These are phyloP conservation scores for Plemyria rubiginata DNA, from an alignment of 2,888 invertebrate species.

Conservation along the genomic window DNA sequence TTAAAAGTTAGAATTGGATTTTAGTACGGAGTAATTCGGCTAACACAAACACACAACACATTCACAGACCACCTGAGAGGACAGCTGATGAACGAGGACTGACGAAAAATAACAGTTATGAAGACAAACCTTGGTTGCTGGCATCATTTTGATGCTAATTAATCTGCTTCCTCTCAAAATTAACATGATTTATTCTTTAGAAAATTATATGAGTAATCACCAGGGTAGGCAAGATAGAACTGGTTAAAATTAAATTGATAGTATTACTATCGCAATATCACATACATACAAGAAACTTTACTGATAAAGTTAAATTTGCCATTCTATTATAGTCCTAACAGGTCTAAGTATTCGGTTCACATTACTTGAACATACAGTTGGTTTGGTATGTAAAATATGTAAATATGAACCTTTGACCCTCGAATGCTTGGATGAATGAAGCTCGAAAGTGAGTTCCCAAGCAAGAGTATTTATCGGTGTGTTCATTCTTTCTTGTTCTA, in stretches of 20 bases:
- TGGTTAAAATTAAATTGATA: slow-evolving; percentile 49
- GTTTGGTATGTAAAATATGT: no score
- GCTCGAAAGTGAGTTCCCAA: no score
- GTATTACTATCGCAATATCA: slow-evolving; percentile 55
- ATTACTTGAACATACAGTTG: slow-evolving; percentile 11
- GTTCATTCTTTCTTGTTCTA: no score
- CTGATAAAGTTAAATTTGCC: slow-evolving; percentile 18
- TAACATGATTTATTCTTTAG: slow-evolving; percentile 64
- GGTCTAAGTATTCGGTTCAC: slow-evolving; percentile 40
- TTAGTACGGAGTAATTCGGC: slow-evolving; percentile 9
- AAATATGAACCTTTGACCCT: slow-evolving; percentile 57
- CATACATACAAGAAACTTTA: slow-evolving; percentile 55
- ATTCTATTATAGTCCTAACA: not conserved
- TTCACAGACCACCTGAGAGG: slow-evolving; percentile 42
- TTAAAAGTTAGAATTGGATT: not conserved
- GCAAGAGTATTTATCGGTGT: no score
- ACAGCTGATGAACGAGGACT: slow-evolving; percentile 54
- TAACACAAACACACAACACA: slow-evolving; percentile 8
- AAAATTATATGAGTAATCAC: slow-evolving; percentile 49
- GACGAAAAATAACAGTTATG: slow-evolving; percentile 36
- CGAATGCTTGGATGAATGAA: no score
- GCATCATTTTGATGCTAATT: slow-evolving; percentile 74
- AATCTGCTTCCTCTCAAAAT: slow-evolving; percentile 67
- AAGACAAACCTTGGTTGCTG: slow-evolving; percentile 70
- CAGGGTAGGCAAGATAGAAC: slow-evolving; percentile 45